Base-by-base conservation (phyloP, 1,140 invertebrate genomes). In the Zaprionus nigranus region DNA sequence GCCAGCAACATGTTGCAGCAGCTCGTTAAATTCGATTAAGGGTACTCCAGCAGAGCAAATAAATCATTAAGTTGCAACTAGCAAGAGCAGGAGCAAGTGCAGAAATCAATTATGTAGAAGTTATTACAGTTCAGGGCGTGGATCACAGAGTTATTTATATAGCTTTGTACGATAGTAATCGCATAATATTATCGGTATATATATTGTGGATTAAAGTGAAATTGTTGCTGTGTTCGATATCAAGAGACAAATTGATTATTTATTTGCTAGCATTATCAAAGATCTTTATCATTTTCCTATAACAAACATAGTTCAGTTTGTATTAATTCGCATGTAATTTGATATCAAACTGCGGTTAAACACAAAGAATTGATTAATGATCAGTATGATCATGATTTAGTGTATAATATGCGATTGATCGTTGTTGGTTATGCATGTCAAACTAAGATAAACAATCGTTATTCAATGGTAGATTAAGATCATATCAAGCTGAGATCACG, bases 1-100 rank as follows among this genome's bases (percentile, higher is more conserved):
- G 30, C 46, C 43, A 49, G 53, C 53, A 56, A 56, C 53, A 56
- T 56, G 22, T 56, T 56, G 46, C 46, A 51, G 46, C 46, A 51
- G 46, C 46, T 51, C 46, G 46, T 24, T 51, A 24, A 51, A 22
- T 24, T 20, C 46, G 46, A 51, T 51, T 51, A 51, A 20, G 46
- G 17, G 20, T 51, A 24, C 20, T 51, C 46, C 20, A 2, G 40
- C 40, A 9, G n/a, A 22, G n/a, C 46, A 51, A 51, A 51, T 51
- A 51, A 51, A 51, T 51, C 46, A 51, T 51, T 51, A 51, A 51
- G 7, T n/a, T n/a, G n/a, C n/a, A n/a, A n/a, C n/a, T n/a, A 49
- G 46, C 7, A 22, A 12, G 46, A 26, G 7, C n/a, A n/a, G n/a
- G n/a, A n/a, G n/a, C n/a, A n/a, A 12, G 9, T 1, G 24, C n/a